A percentile compares a stretch with the other conserved stretches of the same genome.
Evolutionary conservation across 1,140 invertebrate genomes (phyloP).

Genomic region (Aphis craccivora): DNA sequence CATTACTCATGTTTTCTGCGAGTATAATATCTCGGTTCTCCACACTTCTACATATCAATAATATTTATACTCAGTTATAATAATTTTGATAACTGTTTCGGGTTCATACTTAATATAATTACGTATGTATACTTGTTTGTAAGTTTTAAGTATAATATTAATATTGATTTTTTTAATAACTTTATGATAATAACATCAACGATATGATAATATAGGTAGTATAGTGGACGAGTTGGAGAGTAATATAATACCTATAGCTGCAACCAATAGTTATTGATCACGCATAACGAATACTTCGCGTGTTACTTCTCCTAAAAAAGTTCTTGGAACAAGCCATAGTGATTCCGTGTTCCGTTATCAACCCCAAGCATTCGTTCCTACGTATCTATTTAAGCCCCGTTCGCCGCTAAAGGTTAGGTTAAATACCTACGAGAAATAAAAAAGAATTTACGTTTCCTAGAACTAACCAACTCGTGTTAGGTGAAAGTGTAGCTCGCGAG

Average conservation of each 20-base stretch:
- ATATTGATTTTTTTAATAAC: neutral
- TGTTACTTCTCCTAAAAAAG: neutral
- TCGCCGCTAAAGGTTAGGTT: neutral
- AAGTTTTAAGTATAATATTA: neutral
- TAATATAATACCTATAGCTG: neutral
- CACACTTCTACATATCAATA: neutral
- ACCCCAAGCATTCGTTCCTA: neutral
- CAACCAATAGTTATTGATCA: too few species aligned
- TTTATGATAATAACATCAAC: neutral
- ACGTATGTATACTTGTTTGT: neutral
- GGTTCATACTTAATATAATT: too few species aligned
- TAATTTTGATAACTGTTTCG: neutral
- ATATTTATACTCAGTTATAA: neutral
- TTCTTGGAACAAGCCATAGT: neutral
- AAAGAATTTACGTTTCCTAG: neutral
- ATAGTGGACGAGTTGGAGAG: neutral
- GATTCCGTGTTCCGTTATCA: neutral
- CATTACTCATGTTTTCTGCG: neutral
- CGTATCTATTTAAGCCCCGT: neutral
- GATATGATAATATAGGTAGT: too few species aligned
- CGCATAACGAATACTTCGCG: neutral
- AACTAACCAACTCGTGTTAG: neutral
- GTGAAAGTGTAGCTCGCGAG: neutral
- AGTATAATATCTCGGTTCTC: neutral
- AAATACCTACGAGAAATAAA: neutral